A percentile compares a stretch with the other conserved stretches of the same genome.
These are phyloP conservation scores for Anaspis maculata DNA, from an alignment of 2,888 invertebrate genomes.

Conservation along the genomic window DNA sequence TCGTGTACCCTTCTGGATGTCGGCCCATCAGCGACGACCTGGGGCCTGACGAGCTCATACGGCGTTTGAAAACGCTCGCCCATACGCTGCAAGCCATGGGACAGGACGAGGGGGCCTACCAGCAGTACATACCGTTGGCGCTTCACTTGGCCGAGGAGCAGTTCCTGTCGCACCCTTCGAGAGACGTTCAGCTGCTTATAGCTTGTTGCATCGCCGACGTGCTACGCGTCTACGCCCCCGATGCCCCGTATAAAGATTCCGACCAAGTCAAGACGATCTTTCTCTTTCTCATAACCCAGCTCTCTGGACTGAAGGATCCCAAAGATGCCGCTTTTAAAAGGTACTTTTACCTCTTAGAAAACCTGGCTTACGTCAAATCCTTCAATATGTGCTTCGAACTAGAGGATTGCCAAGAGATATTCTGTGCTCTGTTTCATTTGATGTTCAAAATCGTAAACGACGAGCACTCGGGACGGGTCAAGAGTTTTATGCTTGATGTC, in stretches of 20 bases:
- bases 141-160: constrained; percentile 88
- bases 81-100: constrained; percentile 94
- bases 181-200: constrained; percentile 88
- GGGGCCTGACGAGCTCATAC: constrained; percentile 90
- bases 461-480: constrained; percentile 92
- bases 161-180: constrained; percentile 80
- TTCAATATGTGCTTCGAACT: constrained; percentile 98
- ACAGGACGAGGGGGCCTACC: constrained; percentile 90
- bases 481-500: constrained; percentile 94
- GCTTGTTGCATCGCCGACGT: constrained; percentile 98
- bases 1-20: constrained; percentile 91
- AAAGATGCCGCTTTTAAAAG: constrained; percentile 96
- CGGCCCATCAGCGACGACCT: constrained; percentile 91
- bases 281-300: constrained; percentile 87
- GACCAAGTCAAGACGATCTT: constrained; percentile 90
- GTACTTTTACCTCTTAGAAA: constrained; percentile 94
- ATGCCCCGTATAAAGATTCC: constrained; percentile 94
- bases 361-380: constrained; percentile 94
- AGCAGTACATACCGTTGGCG: constrained; percentile 85
- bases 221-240: constrained; percentile 91
- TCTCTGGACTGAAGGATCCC: constrained; percentile 88
- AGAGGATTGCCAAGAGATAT: constrained; percentile 95
- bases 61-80: constrained; percentile 86
- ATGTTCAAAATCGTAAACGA: constrained; percentile 96
- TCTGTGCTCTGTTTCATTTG: constrained; percentile 84